Evolutionary conservation across 30 jellyfish, hydroid and myxozoan species (phyloP).

Genomic region (Cassiopea xamachana): DNA sequence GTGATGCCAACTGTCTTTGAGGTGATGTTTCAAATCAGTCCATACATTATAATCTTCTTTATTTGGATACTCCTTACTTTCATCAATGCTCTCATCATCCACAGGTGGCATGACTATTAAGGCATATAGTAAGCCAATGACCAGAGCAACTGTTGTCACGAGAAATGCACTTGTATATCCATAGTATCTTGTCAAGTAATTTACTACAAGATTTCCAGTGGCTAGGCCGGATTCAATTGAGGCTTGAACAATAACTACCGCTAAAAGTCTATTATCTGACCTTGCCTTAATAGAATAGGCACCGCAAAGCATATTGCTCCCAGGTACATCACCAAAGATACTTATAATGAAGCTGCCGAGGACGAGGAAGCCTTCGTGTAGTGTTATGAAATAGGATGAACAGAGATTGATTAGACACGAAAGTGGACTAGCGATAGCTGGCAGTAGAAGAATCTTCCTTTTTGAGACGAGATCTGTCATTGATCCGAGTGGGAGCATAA

Average conservation of each 20-base stretch:
- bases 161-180: constrained; percentile 46
- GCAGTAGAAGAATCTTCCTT: constrained; percentile 18
- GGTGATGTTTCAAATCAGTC: background rate
- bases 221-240: constrained; percentile 19
- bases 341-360: constrained; percentile 21
- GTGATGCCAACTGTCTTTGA: background rate
- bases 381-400: background rate
- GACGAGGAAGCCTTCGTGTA: constrained; percentile 18
- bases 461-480: constrained; percentile 27
- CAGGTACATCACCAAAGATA: constrained; percentile 42
- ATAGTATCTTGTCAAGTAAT: constrained; percentile 13
- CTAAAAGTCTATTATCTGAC: constrained; percentile 19
- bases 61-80: background rate
- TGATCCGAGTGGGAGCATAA: constrained; percentile 36
- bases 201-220: constrained; percentile 20
- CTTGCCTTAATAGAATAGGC: constrained; percentile 33
- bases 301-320: constrained; percentile 30
- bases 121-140: constrained; percentile 18
- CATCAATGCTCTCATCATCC: background rate
- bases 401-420: constrained; percentile 29
- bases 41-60: background rate
- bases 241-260: constrained; percentile 41
- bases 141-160: background rate
- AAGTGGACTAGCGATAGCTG: constrained; percentile 2
- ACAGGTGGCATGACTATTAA: constrained; percentile 36